A percentile compares a stretch with the other conserved stretches of the same genome.
Evolutionary conservation across 2,888 invertebrate species (phyloP).

Genomic region (Schizotus pectinicornis): DNA sequence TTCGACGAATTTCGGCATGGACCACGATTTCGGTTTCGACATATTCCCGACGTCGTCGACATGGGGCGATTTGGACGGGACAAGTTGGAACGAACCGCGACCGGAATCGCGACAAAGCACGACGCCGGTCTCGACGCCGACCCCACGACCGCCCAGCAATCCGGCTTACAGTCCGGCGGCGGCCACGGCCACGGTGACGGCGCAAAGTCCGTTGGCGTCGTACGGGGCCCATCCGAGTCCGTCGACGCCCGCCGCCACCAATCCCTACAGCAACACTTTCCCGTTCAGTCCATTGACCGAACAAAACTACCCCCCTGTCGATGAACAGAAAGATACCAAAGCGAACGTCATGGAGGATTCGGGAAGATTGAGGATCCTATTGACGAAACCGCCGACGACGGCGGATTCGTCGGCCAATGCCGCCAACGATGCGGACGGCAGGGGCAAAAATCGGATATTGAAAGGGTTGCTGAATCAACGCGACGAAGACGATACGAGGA

Average conservation of each 20-base stretch:
- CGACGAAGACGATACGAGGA: constrained; percentile 65
- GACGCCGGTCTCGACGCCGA: constrained; percentile 67
- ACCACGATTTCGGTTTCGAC: constrained; percentile 57
- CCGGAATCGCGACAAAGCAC: constrained; percentile 69
- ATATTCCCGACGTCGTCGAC: constrained; percentile 67
- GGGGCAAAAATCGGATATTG: constrained; percentile 63
- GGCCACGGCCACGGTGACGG: constrained; percentile 39
- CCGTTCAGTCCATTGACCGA: constrained; percentile 70
- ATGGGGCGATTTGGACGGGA: constrained; percentile 55
- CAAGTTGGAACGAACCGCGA: constrained; percentile 55
- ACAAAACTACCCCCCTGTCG: constrained; percentile 54
- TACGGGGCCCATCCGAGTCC: constrained; percentile 64
- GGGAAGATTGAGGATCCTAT: too few species aligned
- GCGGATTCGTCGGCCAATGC: constrained; percentile 57
- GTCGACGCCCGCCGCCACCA: constrained; percentile 37
- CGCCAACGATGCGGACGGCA: constrained; percentile 50
- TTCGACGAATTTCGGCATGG: constrained; percentile 49
- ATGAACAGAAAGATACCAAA: constrained; percentile 61
- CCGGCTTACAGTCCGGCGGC: constrained; percentile 49
- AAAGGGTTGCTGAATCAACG: constrained; percentile 71
- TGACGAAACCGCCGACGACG: constrained; percentile 44
- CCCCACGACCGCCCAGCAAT: constrained; percentile 65
- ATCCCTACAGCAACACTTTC: constrained; percentile 59
- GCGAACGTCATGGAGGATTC: constrained; percentile 58
- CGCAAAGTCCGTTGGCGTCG: constrained; percentile 57